A percentile compares a stretch with the other conserved stretches of the same genome.
phyloP scores from a whole-genome alignment of 2,888 invertebrate genomes.

The Eretmocerus hayati region DNA sequence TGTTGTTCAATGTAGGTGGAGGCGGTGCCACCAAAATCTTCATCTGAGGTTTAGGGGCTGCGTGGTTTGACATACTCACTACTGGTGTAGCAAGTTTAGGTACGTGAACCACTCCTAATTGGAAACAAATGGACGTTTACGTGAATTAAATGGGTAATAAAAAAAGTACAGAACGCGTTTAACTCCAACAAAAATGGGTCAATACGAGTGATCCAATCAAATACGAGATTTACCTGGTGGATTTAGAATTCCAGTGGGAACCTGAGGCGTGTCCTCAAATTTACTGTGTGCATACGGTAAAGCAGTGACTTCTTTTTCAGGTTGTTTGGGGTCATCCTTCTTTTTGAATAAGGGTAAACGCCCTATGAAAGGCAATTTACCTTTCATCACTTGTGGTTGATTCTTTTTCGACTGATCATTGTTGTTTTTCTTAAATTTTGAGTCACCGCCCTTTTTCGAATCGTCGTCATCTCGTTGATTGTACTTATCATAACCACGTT shows the following conservation, averaged over 20 bases:
- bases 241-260: constrained; percentile 43
- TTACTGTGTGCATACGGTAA: constrained; percentile 42
- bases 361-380: constrained; percentile 78
- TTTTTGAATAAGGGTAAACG: constrained; percentile 74
- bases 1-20: constrained; percentile 41
- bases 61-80: constrained; percentile 1
- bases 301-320: constrained; percentile 49
- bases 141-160: no score
- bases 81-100: constrained; percentile 42
- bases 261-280: constrained; percentile 43
- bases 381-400: constrained; percentile 42
- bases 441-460: constrained; percentile 35
- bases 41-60: constrained; percentile 31
- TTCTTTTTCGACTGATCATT: constrained; percentile 1
- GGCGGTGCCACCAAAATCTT: constrained; percentile 43
- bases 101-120: constrained; percentile 40
- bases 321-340: constrained; percentile 44
- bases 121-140: no score
- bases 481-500: constrained; percentile 25
- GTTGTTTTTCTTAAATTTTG: constrained; percentile 23
- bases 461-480: constrained; percentile 34
- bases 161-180: no score
- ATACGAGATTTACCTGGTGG: constrained; percentile 39
- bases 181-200: no score
- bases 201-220: no score